These are phyloP conservation scores for Gouania willdenowi DNA, from an alignment of 2,797 vertebrate species.

Conservation along the genomic window DNA sequence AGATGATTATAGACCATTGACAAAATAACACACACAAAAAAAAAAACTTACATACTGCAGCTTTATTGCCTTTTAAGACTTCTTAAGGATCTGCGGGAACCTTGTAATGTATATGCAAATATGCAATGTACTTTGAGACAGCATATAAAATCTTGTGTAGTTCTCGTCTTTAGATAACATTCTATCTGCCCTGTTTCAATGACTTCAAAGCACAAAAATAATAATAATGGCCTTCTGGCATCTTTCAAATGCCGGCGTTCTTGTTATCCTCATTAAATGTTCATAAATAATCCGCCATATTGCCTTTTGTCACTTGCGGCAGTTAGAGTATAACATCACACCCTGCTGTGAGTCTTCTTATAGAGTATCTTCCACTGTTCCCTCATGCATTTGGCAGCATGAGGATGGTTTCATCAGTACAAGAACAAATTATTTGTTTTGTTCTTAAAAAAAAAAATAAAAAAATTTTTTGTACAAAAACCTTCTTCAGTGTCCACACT, in stretches of 20 bases:
- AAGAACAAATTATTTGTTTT: not conserved
- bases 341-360: conserved; percentile 18
- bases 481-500: not conserved
- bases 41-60: no score
- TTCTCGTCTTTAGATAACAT: not conserved
- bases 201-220: conserved; percentile 8
- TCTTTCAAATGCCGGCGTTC: conserved; percentile 18
- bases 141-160: no score
- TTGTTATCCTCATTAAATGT: conserved; percentile 48
- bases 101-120: no score
- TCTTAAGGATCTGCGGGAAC: no score
- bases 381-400: conserved; percentile 5
- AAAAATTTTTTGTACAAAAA: no score
- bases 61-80: no score
- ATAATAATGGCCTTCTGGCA: conserved; percentile 27
- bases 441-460: no score
- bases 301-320: conserved; percentile 17
- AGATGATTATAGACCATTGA: no score
- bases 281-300: conserved; percentile 34
- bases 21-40: no score
- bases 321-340: conserved; percentile 23
- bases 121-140: no score
- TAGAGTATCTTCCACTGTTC: conserved; percentile 4
- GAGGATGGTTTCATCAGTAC: not conserved
- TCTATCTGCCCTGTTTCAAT: conserved; percentile 12